Evolutionary conservation across 2,888 invertebrate species (phyloP).

Genomic region (Drosophila meridionalis): DNA sequence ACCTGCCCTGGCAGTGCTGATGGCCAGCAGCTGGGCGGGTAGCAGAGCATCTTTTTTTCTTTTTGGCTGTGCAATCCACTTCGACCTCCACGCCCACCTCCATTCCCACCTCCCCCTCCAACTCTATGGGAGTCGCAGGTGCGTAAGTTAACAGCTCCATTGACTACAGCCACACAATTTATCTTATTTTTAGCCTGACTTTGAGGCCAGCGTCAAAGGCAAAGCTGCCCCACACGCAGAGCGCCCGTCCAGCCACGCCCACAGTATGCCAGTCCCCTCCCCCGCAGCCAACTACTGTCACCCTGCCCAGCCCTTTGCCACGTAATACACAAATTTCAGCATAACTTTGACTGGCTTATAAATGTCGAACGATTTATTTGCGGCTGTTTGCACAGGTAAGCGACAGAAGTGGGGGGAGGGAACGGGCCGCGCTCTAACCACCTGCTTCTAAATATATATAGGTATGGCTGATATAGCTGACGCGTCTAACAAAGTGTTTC

Average conservation of each 20-base stretch:
- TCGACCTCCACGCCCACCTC: neutral
- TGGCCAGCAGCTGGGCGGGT: conserved; percentile 4
- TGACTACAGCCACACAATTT: conserved; percentile 77
- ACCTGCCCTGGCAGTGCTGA: neutral
- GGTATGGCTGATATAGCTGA: conserved; percentile 32
- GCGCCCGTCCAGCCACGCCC: neutral
- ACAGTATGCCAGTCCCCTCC: neutral
- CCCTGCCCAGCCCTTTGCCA: neutral
- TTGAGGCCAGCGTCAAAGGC: conserved; percentile 18
- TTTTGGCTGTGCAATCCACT: conserved; percentile 25
- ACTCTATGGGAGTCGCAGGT: conserved; percentile 50
- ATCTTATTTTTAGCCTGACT: conserved; percentile 76
- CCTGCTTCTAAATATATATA: conserved; percentile 5
- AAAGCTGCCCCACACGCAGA: neutral
- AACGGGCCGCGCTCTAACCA: neutral
- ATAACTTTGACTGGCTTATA: conserved; percentile 81
- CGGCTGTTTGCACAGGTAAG: conserved; percentile 65
- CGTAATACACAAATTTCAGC: conserved; percentile 65
- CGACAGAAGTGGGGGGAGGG: neutral
- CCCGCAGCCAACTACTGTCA: neutral
- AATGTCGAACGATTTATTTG: conserved; percentile 80
- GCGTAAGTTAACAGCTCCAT: conserved; percentile 79
- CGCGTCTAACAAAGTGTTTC: conserved; percentile 73
- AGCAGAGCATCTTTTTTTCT: neutral
- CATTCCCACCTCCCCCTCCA: neutral